Evolutionary conservation across 2,888 invertebrate species (phyloP), one percentile per base, ranked within the genome.

Genomic region (Nemotelus nigrinus): DNA sequence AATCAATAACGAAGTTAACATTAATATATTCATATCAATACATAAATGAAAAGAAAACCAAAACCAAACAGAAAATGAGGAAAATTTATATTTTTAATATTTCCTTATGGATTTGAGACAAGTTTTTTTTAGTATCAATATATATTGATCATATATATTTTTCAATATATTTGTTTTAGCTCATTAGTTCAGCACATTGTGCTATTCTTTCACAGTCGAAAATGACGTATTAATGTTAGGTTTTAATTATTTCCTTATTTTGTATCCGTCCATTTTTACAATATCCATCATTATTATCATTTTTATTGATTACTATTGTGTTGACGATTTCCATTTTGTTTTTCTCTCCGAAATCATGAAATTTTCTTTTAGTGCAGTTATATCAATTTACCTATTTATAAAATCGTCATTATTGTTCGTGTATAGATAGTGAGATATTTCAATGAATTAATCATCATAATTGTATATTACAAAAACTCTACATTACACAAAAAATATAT

Each of bases 401-500:
- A 45, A 45, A 74, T 70, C 48, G 57, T 60, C 43, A 76, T 67
- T 63, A 64, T 43, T 74, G 48, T 77, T 63, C 74, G n/a, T 77
- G 45, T 78, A 58, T 79, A 47, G 39, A 43, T 65, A 25, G 60
- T 60, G 6, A 44, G 39, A 41, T 43, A 65, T 65, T 39, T 48
- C 7, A 7, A 70, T 70, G 55, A 70, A 43, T 5, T 53, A 25
- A 53, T 5, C 47, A 70, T 70, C 7, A 70, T 70, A 8, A 53
- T 58, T 8, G 39, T 47, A 39, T 74, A 41, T 71, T 71, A 71
- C 68, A 71, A 71, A 68, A 71, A 71, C 43, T 71, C 70, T 71
- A 71, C 70, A 71, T 71, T 71, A 68, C 63, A 60, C 60, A 75
- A 68, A 79, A 79, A 74, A 72, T 77, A 76, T 75, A 72, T 68